Percentiles rank a stretch among this genome's conserved stretches.
Evolutionary conservation across 2,113 vertebrate genomes (phyloP).

Genomic region (Ciconia boyciana): DNA sequence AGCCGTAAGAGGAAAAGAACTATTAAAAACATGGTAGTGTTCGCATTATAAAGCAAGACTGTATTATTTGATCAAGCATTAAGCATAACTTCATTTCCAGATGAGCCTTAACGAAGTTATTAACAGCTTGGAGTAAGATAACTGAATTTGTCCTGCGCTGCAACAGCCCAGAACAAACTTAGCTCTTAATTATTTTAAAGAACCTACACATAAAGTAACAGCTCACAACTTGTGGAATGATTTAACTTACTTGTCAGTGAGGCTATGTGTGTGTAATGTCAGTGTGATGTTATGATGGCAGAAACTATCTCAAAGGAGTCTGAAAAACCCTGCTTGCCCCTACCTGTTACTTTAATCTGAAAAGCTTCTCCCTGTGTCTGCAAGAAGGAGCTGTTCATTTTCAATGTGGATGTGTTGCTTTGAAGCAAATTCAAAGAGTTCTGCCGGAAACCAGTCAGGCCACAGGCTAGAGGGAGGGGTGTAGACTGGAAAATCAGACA

Average conservation of each 20-base stretch:
- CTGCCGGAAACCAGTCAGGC: conserved; percentile 58
- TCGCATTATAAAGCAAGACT: neutral
- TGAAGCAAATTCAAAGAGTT: conserved; percentile 60
- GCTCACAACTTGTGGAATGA: neutral
- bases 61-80: neutral
- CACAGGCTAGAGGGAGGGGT: conserved; percentile 54
- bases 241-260: neutral
- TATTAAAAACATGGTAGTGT: neutral
- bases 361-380: conserved; percentile 44
- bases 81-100: neutral
- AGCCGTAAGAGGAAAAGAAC: neutral
- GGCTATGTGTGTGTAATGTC: neutral
- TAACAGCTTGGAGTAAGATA: neutral
- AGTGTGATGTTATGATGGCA: neutral
- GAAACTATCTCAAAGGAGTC: neutral
- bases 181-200: neutral
- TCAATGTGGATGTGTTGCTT: conserved; percentile 20
- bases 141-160: neutral
- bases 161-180: neutral
- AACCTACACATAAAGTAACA: neutral
- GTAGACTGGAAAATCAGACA: conserved; percentile 43
- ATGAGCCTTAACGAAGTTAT: neutral
- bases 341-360: conserved; percentile 71
- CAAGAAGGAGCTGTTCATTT: conserved; percentile 62
- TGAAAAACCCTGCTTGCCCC: neutral